Conservation (phyloP, 37 sponge, comb jelly and placozoan genomes). For the Spongia lamella region DNA sequence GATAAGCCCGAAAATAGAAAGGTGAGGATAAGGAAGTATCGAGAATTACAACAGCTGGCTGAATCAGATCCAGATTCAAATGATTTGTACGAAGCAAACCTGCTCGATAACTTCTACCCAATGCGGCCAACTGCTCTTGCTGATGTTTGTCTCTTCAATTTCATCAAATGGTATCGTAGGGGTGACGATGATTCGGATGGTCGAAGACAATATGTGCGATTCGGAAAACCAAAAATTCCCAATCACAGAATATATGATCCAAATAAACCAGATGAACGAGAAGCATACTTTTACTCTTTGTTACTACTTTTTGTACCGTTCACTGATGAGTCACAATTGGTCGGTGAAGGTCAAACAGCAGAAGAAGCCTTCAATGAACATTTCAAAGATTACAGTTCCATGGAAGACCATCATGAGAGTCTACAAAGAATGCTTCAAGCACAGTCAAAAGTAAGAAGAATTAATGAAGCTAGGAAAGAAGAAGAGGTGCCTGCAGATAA, state of each 20-base stretch:
- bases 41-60: neutral
- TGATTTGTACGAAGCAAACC: constrained; percentile 3
- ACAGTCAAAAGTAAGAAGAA: no score
- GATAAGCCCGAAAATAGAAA: constrained; percentile 15
- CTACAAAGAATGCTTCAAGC: no score
- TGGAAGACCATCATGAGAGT: no score
- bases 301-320: no score
- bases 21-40: neutral
- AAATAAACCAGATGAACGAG: constrained; percentile 25
- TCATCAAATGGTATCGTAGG: constrained; percentile 1
- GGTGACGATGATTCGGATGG: neutral
- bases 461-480: no score
- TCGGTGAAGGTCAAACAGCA: no score
- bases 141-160: constrained; percentile 42
- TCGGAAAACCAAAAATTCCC: constrained; percentile 5
- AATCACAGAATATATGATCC: constrained; percentile 39
- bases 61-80: constrained; percentile 4
- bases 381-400: neutral
- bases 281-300: constrained; percentile 36
- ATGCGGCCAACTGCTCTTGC: constrained; percentile 13
- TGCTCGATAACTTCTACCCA: constrained; percentile 20
- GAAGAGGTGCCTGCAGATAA: no score
- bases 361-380: no score
- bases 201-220: constrained; percentile 13
- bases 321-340: constrained; percentile 23